A percentile compares a stretch with the other conserved stretches of the same genome.
phyloP scores from a whole-genome alignment of 2,797 vertebrate species.

The Stomatorhinus walkeri region DNA sequence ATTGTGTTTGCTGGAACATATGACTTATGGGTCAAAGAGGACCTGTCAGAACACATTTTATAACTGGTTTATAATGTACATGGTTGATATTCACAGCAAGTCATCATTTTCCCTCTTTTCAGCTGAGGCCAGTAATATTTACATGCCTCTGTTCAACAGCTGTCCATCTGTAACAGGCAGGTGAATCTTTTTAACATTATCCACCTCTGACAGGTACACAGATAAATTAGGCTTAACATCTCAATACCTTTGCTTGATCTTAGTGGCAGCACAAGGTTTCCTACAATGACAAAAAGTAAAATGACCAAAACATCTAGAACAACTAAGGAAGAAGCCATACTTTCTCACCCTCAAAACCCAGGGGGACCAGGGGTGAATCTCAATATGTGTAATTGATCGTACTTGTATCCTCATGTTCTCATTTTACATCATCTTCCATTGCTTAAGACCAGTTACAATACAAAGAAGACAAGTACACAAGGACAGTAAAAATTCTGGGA shows the following conservation, averaged over 20 bases:
- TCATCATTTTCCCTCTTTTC: neutral
- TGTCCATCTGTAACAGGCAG: constrained; percentile 24
- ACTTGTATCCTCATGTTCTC: neutral
- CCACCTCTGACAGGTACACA: neutral
- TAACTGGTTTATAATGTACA: neutral
- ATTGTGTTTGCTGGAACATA: neutral
- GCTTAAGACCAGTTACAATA: neutral
- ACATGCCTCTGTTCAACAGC: constrained; percentile 46
- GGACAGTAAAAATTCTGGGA: neutral
- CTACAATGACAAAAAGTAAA: neutral
- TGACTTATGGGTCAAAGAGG: neutral
- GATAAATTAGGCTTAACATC: neutral
- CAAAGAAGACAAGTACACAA: neutral
- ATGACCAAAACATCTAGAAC: neutral
- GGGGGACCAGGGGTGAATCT: constrained; percentile 33
- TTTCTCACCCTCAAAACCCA: constrained; percentile 44
- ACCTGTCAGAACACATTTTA: neutral
- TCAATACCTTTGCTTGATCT: too few species aligned
- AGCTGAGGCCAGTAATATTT: constrained; percentile 23
- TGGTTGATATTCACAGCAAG: neutral
- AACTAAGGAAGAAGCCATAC: constrained; percentile 20
- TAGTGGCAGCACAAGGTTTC: neutral
- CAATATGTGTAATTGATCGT: neutral
- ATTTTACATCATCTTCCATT: neutral
- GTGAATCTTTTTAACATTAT: neutral